Evolutionary conservation across 2,797 vertebrate genomes (phyloP).

Genomic region (Pempheris klunzingeri): DNA sequence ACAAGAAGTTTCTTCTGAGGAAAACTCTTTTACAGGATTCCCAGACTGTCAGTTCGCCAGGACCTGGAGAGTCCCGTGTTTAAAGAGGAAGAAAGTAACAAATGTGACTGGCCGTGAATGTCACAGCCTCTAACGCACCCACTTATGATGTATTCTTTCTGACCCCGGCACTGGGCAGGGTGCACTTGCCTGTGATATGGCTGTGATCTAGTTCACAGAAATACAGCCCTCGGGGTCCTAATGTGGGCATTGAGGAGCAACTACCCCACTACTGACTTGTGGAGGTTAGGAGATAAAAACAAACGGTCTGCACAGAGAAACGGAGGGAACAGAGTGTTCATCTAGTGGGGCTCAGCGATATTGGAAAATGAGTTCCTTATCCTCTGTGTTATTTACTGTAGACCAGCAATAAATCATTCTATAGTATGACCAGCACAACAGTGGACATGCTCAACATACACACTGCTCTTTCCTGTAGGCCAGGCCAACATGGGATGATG

Average conservation of each 20-base stretch:
- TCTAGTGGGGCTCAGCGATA: no score
- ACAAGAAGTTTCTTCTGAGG: background rate
- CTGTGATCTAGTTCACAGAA: background rate
- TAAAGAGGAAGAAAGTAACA: background rate
- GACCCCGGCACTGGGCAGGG: background rate
- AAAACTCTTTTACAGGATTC: background rate
- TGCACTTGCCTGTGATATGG: background rate
- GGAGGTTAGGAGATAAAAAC: background rate
- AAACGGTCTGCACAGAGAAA: background rate
- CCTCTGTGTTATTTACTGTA: no score
- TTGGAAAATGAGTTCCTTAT: no score
- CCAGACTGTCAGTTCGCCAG: background rate
- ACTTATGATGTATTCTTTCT: conserved; percentile 5
- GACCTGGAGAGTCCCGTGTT: background rate
- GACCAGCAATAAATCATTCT: no score
- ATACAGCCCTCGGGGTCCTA: background rate
- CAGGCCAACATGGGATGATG: no score
- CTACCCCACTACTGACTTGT: background rate
- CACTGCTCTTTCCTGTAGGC: no score
- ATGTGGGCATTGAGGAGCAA: background rate
- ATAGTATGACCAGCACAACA: no score
- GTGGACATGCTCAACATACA: no score
- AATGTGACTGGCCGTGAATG: background rate
- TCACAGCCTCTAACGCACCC: background rate
- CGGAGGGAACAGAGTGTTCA: no score